A percentile compares a stretch with the other conserved stretches of the same genome.
Evolutionary conservation across 2,888 invertebrate species (phyloP).

Genomic region (Athalia circularis): DNA sequence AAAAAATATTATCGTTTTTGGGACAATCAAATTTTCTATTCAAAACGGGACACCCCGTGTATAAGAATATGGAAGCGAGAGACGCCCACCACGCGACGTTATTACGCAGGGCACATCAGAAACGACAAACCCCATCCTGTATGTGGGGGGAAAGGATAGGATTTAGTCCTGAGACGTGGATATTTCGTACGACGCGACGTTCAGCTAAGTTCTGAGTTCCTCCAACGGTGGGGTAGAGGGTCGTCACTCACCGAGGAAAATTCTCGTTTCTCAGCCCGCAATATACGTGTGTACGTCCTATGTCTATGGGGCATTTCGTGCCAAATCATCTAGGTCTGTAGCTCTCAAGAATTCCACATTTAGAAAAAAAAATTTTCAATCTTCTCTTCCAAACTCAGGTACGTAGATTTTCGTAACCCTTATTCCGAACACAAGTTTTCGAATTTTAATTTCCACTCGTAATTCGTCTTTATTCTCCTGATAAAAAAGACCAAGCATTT

Average conservation of each 20-base stretch:
- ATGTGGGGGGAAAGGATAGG: background rate
- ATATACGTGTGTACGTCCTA: background rate
- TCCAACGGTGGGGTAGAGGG: background rate
- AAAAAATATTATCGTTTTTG: background rate
- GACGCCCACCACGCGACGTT: background rate
- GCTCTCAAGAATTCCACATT: too few relatives aligned
- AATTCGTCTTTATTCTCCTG: too few relatives aligned
- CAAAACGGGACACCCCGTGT: background rate
- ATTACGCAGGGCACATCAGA: conserved; percentile 18
- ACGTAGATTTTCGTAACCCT: too few relatives aligned
- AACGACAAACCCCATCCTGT: conserved; percentile 6
- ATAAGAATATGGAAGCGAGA: background rate
- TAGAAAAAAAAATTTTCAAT: too few relatives aligned
- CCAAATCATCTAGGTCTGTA: background rate
- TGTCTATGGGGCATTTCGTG: background rate
- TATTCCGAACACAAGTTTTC: too few relatives aligned
- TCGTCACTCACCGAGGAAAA: background rate
- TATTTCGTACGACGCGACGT: conserved; percentile 7
- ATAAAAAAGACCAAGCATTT: too few relatives aligned
- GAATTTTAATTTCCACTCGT: too few relatives aligned
- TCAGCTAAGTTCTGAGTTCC: background rate
- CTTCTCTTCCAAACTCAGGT: too few relatives aligned
- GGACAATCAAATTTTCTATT: background rate
- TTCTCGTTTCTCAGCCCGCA: conserved; percentile 23
- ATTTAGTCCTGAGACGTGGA: conserved; percentile 33